Conservation (phyloP, 2,113 vertebrate genomes). For the Ictalurus punctatus region DNA sequence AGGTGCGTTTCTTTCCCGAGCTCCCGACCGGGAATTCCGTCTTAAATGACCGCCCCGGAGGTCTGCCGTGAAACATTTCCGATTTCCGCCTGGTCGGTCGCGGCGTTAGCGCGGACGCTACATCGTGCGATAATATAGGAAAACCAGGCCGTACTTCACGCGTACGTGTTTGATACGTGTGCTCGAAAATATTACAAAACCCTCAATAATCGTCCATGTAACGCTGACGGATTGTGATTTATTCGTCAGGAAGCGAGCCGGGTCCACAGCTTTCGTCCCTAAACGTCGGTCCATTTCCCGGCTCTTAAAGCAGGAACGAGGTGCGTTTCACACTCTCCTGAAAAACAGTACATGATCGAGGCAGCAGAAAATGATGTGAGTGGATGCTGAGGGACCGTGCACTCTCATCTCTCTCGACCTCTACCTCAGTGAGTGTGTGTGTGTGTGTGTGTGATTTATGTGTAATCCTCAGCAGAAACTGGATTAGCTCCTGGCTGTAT, state of each 20-base stretch:
- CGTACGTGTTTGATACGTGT: not conserved
- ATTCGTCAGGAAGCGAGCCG: not conserved
- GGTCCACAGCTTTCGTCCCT: not conserved
- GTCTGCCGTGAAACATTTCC: not conserved
- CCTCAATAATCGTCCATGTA: too few species aligned
- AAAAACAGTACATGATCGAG: conserved; percentile 22
- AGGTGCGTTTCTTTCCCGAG: not conserved
- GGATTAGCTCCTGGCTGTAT: conserved; percentile 42
- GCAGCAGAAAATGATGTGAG: conserved; percentile 26
- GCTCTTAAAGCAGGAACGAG: not conserved
- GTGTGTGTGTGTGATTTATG: conserved; percentile 17
- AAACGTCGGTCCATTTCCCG: not conserved
- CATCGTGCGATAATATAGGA: too few species aligned
- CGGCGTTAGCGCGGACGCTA: too few species aligned
- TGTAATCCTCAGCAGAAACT: conserved; percentile 35
- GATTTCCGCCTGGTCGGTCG: too few species aligned
- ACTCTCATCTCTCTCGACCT: not conserved
- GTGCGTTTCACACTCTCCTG: not conserved
- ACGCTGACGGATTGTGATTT: not conserved
- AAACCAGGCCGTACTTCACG: not conserved
- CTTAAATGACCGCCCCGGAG: not conserved
- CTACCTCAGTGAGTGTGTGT: not conserved
- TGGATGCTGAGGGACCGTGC: not conserved
- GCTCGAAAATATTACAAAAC: not conserved
- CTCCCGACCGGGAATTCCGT: not conserved